Evolutionary conservation across 64 coral and sea anemone genomes (phyloP).

Genomic region (Astreopora myriophthalma): DNA sequence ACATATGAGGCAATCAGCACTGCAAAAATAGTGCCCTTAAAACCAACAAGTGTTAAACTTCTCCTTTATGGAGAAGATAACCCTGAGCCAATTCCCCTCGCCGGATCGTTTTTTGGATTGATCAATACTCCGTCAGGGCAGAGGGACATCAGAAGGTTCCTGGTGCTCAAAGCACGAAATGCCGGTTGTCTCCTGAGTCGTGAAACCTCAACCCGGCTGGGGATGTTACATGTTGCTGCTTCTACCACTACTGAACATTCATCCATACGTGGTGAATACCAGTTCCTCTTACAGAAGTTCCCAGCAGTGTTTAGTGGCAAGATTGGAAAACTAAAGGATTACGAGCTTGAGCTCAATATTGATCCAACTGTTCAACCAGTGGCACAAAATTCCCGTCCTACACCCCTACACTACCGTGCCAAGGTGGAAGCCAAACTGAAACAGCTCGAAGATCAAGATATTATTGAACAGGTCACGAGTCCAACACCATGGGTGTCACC

Average conservation of each 20-base stretch:
- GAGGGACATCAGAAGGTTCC: background rate
- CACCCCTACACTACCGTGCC: background rate
- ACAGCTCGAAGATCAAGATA: background rate
- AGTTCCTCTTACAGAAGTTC: constrained; percentile 24
- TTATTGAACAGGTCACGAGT: background rate
- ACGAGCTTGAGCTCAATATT: background rate
- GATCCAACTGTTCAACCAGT: background rate
- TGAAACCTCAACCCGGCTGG: constrained; percentile 20
- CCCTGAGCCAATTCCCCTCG: background rate
- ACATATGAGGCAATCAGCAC: no score
- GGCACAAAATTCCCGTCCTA: background rate
- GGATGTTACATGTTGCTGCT: background rate
- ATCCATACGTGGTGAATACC: background rate
- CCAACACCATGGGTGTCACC: background rate
- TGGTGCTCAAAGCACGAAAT: constrained; percentile 18
- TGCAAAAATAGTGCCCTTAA: no score
- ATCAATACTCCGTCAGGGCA: constrained; percentile 2
- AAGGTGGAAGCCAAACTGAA: constrained; percentile 3
- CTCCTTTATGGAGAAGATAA: background rate
- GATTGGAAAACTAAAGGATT: background rate
- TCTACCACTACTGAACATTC: constrained; percentile 10
- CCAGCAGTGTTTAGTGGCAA: background rate
- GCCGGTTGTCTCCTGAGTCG: constrained; percentile 29
- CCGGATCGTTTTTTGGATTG: background rate
- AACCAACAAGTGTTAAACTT: no score